Evolutionary conservation across 2,113 vertebrate genomes (phyloP), one percentile per base, ranked within the genome.

Genomic region (Carassius carassius): DNA sequence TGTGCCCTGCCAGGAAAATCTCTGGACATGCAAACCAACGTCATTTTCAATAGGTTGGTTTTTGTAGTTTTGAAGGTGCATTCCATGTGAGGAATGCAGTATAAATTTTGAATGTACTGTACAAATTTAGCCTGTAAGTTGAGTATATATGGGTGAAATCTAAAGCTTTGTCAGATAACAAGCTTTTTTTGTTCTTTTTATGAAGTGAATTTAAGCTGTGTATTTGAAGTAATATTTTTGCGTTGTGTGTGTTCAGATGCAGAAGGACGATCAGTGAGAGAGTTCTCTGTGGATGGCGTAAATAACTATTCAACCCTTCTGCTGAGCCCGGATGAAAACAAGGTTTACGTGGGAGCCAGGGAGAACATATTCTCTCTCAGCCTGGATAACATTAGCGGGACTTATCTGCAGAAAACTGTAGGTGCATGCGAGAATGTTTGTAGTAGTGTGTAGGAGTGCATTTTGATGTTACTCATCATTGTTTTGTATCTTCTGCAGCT

Each of bases 241-340:
- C 73, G 3, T 44, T 44, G 23, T 82, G 13, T 81, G 81, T 85
- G 79, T 85, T 58, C 86, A 95, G 94, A 94, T 90, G 93, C 91
- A 7, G 91, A 92, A 0, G 95, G 97, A 89, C 94, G 97, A 47
- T 89, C 87, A 0, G 90, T 94, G 78, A 94, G 77, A 80, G 90
- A 91, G 80, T 98, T 98, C 69, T 93, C 95, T 37, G 92, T 78
- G 3, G 89, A 90, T 0, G 94, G 94, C 0, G 86, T 95, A 56
- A 88, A 90, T 88, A 97, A 99, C 93, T 97, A 93, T 86, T 98
- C 97, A 0, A 92, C 96, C 0, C 86, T 99, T 10, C 95, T 98
- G 79, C 95, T 99, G 89, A 97, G 96, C 85, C 89, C 87, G 0
- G 96, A 97, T 0, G 95, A 97, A 3, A 19, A 81, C 87, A 94